phyloP scores from a whole-genome alignment of 1,140 invertebrate genomes.

The Caenorhabditis briggsae region DNA sequence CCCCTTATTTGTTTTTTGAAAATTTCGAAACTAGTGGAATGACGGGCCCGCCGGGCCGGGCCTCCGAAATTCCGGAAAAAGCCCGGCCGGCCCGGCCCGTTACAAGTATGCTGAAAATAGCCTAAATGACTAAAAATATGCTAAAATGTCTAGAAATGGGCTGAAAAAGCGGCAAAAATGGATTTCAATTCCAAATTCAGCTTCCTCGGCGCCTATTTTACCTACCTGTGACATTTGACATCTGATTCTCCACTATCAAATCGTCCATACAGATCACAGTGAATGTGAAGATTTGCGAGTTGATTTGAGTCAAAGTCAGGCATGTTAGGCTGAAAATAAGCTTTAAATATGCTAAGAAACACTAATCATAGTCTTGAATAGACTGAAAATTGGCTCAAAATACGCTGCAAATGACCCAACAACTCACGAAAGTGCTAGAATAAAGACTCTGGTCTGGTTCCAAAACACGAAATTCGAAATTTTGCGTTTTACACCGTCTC shows the following conservation, averaged over 20 bases:
- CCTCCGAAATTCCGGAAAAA: no score
- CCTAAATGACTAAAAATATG: no score
- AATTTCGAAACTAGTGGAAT: no score
- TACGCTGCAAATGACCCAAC: background rate
- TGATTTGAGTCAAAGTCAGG: slow-evolving; percentile 49
- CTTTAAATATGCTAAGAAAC: no score
- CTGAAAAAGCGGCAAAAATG: no score
- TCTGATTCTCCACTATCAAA: slow-evolving; percentile 28
- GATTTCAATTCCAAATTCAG: no score
- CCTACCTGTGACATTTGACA: slow-evolving; percentile 15
- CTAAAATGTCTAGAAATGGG: no score
- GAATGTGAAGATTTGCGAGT: slow-evolving; percentile 64
- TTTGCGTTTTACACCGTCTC: background rate
- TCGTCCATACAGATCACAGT: slow-evolving; percentile 68
- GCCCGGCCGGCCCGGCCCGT: no score
- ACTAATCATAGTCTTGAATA: no score
- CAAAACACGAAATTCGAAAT: slow-evolving; percentile 41
- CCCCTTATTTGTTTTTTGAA: no score
- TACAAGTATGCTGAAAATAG: no score
- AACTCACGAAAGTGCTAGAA: slow-evolving; percentile 19
- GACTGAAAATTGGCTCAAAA: background rate
- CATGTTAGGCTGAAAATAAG: slow-evolving; percentile 57
- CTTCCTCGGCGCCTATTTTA: background rate
- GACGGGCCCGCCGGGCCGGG: no score
- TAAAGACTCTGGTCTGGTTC: slow-evolving; percentile 28